Conservation (phyloP, 2,888 invertebrate genomes). For the Zygothrica quintamaculata region DNA sequence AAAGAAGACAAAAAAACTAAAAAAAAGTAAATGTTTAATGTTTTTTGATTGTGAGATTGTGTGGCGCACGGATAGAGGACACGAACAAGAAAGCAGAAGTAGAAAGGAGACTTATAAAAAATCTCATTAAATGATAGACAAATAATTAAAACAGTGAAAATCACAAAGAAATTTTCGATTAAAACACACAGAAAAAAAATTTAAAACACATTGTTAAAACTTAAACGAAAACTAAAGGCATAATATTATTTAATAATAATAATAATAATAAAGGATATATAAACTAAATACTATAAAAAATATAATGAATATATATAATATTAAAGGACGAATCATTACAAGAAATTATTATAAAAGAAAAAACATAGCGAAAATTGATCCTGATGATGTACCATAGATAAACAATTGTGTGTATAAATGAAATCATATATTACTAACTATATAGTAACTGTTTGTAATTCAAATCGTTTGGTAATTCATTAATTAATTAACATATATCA, state of each 20-base stretch:
- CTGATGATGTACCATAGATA: slow-evolving; percentile 67
- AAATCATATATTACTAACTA: too few relatives aligned
- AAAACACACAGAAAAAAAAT: slow-evolving; percentile 25
- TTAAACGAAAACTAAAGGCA: slow-evolving; percentile 57
- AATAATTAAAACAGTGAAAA: slow-evolving; percentile 71
- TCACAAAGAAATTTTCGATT: slow-evolving; percentile 51
- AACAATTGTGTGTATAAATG: slow-evolving; percentile 15
- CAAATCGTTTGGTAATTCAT: slow-evolving; percentile 38
- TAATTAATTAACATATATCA: slow-evolving; percentile 34
- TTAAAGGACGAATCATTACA: slow-evolving; percentile 56
- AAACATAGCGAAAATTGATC: slow-evolving; percentile 71
- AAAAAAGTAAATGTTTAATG: slow-evolving; percentile 67
- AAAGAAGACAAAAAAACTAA: slow-evolving; percentile 45
- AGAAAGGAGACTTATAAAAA: slow-evolving; percentile 40
- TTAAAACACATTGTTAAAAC: slow-evolving; percentile 72
- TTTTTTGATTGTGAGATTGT: slow-evolving; percentile 65
- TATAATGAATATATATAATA: slow-evolving; percentile 35
- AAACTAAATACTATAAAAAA: slow-evolving; percentile 47
- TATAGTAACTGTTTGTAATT: slow-evolving; percentile 44
- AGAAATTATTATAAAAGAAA: slow-evolving; percentile 55
- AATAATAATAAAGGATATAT: too few relatives aligned
- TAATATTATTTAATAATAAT: slow-evolving; percentile 27
- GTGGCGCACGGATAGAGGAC: slow-evolving; percentile 8
- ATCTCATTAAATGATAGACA: slow-evolving; percentile 79
- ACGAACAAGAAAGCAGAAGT: slow-evolving; percentile 9